These are phyloP conservation scores for Morelia viridis DNA, from an alignment of 2,797 vertebrate species.

Conservation along the genomic window DNA sequence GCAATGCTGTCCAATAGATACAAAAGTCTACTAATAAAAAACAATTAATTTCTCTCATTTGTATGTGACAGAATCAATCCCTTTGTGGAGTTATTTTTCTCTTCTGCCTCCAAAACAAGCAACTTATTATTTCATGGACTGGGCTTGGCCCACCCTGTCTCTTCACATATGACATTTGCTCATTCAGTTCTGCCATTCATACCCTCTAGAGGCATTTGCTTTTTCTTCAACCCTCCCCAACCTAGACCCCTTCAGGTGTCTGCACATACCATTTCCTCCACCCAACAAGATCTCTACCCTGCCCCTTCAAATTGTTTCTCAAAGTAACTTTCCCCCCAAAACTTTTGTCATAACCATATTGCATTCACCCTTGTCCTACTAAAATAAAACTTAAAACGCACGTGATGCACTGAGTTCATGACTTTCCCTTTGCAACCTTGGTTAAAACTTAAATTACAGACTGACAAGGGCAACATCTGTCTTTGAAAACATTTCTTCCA, in stretches of 20 bases:
- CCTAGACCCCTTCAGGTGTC: neutral
- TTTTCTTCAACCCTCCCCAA: neutral
- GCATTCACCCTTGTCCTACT: neutral
- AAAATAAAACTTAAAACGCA: neutral
- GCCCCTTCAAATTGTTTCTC: neutral
- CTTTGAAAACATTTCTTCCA: neutral
- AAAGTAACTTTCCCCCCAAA: neutral
- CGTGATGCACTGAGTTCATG: no score
- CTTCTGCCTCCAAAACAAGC: neutral
- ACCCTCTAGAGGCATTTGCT: neutral
- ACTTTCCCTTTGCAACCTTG: neutral
- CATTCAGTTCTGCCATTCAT: neutral
- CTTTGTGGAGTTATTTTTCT: neutral
- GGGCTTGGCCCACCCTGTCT: neutral
- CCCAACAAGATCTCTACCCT: neutral
- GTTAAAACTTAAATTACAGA: neutral
- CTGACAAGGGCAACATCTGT: neutral
- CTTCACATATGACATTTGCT: neutral
- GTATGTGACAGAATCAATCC: neutral
- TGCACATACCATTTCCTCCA: neutral
- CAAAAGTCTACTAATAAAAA: neutral
- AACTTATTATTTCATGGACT: neutral
- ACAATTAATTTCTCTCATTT: neutral
- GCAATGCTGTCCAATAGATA: neutral
- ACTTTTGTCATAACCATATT: neutral